A percentile compares a stretch with the other conserved stretches of the same genome.
These are phyloP conservation scores for Mus pahari DNA, from an alignment of 2,113 vertebrate species.

Conservation along the genomic window DNA sequence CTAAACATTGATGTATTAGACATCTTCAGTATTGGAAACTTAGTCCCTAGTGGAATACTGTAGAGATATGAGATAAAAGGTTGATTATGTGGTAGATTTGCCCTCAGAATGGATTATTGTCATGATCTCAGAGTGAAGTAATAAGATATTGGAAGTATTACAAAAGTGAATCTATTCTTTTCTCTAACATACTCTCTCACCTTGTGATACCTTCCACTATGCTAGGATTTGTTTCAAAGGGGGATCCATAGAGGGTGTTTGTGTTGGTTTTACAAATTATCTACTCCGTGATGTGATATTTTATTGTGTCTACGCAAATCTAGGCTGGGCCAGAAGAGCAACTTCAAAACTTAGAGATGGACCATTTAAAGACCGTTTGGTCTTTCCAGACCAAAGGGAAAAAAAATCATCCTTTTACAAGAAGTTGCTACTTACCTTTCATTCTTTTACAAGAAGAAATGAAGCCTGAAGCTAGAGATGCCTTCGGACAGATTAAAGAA, in stretches of 20 bases:
- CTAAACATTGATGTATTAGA: background rate
- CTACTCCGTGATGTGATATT: background rate
- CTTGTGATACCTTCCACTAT: background rate
- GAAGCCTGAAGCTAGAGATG: background rate
- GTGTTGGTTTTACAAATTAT: background rate
- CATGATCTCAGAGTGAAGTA: background rate
- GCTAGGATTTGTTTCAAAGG: background rate
- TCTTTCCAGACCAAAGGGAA: constrained; percentile 18
- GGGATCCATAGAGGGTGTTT: background rate
- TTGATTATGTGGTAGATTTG: background rate
- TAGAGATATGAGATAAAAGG: background rate
- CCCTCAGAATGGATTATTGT: background rate
- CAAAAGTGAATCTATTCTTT: background rate
- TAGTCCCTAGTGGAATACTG: background rate
- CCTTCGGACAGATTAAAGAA: constrained; percentile 8
- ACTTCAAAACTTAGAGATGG: background rate
- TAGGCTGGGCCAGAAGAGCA: background rate
- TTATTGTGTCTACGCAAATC: background rate
- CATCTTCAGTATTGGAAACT: background rate
- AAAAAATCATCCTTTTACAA: background rate
- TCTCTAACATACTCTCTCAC: background rate
- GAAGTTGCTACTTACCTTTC: constrained; percentile 12
- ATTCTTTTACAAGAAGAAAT: constrained; percentile 1
- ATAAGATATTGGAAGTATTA: background rate
- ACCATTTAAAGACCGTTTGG: background rate